These are phyloP conservation scores for Portunus trituberculatus DNA, from an alignment of 1,140 invertebrate genomes.

Conservation along the genomic window DNA sequence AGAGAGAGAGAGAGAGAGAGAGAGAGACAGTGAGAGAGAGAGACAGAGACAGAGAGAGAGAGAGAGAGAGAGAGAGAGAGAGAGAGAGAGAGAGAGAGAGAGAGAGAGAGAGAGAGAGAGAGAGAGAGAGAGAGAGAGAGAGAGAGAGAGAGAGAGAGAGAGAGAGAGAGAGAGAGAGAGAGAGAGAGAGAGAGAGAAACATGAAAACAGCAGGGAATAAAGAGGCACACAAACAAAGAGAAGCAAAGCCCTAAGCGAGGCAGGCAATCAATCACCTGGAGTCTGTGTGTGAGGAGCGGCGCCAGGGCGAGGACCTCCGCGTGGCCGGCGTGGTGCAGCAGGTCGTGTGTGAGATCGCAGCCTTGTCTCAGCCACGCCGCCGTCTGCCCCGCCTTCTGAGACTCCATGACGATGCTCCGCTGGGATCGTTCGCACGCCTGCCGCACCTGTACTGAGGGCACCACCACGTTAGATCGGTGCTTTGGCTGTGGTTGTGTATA, in stretches of 20 bases:
- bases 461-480: neutral
- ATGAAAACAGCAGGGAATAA: neutral
- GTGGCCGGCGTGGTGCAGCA: constrained; percentile 85
- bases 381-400: constrained; percentile 72
- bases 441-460: constrained; percentile 61
- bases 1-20: neutral
- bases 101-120: too few species aligned
- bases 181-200: constrained; percentile 9
- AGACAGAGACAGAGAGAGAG: neutral
- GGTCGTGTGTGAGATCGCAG: constrained; percentile 83
- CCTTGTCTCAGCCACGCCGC: constrained; percentile 81
- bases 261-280: constrained; percentile 77
- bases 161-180: too few species aligned
- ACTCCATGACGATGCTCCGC: constrained; percentile 72
- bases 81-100: too few species aligned
- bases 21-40: too few species aligned
- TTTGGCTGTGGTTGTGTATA: too few species aligned
- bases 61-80: neutral
- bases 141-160: too few species aligned
- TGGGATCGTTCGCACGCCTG: constrained; percentile 74
- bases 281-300: constrained; percentile 63
- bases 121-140: constrained; percentile 6
- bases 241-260: constrained; percentile 77
- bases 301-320: constrained; percentile 77
- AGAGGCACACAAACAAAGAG: neutral